Evolutionary conservation across 2,797 vertebrate species (phyloP).

Genomic region (Pangasius larnaudii): DNA sequence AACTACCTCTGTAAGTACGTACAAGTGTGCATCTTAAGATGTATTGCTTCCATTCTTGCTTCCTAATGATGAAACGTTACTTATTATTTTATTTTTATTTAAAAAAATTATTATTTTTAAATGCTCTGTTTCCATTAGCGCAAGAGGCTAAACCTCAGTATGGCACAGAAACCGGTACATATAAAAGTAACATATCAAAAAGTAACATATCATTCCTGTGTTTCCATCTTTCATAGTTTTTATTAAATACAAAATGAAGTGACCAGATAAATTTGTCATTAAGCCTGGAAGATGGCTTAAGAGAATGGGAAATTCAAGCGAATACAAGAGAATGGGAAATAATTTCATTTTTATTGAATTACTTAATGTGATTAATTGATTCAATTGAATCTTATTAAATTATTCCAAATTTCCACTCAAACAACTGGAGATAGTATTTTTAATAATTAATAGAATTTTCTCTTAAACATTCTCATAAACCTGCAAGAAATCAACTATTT

Average conservation of each 20-base stretch:
- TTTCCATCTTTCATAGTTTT: neutral
- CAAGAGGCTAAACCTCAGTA: neutral
- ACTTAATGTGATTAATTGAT: neutral
- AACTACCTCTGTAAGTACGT: conserved; percentile 24
- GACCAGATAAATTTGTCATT: neutral
- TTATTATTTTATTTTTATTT: no score
- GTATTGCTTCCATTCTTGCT: conserved; percentile 18
- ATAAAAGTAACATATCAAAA: neutral
- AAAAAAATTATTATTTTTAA: neutral
- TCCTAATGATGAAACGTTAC: neutral
- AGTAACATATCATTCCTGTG: no score
- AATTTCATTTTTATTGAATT: neutral
- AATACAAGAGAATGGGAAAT: neutral
- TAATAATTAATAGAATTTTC: neutral
- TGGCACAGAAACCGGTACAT: neutral
- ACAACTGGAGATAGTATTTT: neutral
- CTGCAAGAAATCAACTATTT: neutral
- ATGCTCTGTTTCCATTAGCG: neutral
- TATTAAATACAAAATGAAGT: neutral
- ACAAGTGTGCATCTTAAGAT: conserved; percentile 7
- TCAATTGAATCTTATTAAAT: neutral
- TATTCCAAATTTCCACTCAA: neutral
- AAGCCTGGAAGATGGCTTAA: neutral
- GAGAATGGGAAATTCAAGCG: neutral
- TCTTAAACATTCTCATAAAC: neutral